phyloP scores from a whole-genome alignment of 2,797 vertebrate genomes.

The Alcedo atthis region DNA sequence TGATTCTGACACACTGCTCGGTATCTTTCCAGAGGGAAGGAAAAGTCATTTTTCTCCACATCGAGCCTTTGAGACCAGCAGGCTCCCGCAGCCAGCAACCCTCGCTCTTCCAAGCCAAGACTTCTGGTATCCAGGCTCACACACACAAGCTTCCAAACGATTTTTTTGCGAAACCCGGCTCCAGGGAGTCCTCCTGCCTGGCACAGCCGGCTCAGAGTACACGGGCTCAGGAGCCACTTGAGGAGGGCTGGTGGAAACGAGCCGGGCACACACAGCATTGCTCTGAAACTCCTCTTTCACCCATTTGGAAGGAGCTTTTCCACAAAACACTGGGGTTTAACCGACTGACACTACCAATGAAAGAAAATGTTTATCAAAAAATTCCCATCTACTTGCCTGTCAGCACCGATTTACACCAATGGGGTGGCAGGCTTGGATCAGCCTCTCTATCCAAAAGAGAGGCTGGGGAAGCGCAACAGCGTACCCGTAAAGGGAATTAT shows the following conservation, averaged over 20 bases:
- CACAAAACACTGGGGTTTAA: background rate
- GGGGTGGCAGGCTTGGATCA: background rate
- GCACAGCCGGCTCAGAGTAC: too few relatives aligned
- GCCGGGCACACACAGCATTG: background rate
- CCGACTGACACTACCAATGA: background rate
- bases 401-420: background rate
- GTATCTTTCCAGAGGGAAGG: background rate
- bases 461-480: background rate
- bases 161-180: fast-evolving
- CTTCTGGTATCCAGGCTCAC: background rate
- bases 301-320: background rate
- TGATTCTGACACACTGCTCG: background rate
- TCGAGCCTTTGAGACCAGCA: background rate
- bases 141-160: background rate
- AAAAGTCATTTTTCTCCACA: background rate
- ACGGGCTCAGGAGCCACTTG: background rate
- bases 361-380: background rate
- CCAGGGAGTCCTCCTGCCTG: background rate
- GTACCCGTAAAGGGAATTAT: background rate
- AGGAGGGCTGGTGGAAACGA: background rate
- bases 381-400: background rate
- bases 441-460: background rate
- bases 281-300: background rate
- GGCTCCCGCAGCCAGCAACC: background rate
- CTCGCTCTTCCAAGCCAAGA: background rate